Base-by-base conservation (phyloP, 2,113 vertebrate species). In the Thalassarche chlororhynchos region DNA sequence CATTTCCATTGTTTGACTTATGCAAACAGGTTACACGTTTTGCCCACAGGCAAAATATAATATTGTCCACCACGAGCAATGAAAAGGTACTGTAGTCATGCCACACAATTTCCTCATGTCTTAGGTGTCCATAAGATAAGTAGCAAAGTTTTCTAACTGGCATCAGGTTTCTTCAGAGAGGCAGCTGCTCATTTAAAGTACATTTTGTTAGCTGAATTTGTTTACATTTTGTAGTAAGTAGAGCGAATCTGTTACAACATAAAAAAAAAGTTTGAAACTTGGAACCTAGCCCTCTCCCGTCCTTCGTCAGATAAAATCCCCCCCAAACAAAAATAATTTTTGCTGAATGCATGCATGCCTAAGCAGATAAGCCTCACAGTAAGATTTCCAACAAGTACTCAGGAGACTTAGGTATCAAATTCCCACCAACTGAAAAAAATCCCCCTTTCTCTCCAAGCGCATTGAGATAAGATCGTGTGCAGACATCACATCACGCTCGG, bases 401-500 rank as follows among this genome's bases (percentile, higher is more conserved):
- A 18, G 1, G 8, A 93, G 70, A 83, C 31, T 79, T 84, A 25
- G 49, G 51, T 94, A 93, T 95, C 84, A 94, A 91, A 91, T 93
- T 96, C 58, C 54, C 66, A 91, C 69, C 78, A 93, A 95, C 66
- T 49, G 78, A 75, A 87, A 80, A 92, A 93, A 90, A 62, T 8
- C 15, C 90, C 80, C 87, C 24, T 40, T 90, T 85, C 66, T 84
- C 86, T 96, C 84, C 82, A 91, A 94, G 4, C 87, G 31, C 58
- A 38, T 2, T 5, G 28, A 95, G 91, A 97, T 96, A 96, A 97
- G 87, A 96, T 97, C 82, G 2, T 10, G 28, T 54, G 52, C 87
- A 95, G 93, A 95, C 93, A 95, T 96, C 92, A 83, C 87, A 94
- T 91, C 92, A 85, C 23, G 28, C 72, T 90, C 31, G 1, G 52